A percentile compares a stretch with the other conserved stretches of the same genome.
phyloP scores from a whole-genome alignment of 2,797 vertebrate species.

The Sebastes glaucus region DNA sequence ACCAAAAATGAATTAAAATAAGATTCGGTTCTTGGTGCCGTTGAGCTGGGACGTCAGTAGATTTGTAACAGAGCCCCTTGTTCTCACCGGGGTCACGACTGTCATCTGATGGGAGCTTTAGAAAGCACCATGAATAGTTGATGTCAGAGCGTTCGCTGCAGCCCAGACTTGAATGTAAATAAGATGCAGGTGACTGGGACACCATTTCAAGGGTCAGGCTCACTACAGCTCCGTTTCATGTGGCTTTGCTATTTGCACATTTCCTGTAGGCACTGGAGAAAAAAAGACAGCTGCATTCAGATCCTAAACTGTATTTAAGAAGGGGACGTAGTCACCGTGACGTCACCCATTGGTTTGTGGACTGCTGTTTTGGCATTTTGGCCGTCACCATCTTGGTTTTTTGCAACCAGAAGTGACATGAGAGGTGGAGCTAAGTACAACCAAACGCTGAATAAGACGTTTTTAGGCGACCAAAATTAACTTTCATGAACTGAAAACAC shows the following conservation, averaged over 20 bases:
- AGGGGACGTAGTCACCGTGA: too few relatives aligned
- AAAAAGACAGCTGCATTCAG: background rate
- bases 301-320: background rate
- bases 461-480: too few relatives aligned
- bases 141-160: conserved; percentile 65
- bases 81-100: conserved; percentile 42
- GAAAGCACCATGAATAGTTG: conserved; percentile 77
- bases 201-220: conserved; percentile 67
- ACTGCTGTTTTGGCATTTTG: too few relatives aligned
- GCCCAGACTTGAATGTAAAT: conserved; percentile 72
- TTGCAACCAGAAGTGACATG: too few relatives aligned
- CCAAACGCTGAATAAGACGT: accelerated
- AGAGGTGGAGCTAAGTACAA: too few relatives aligned
- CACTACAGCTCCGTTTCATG: conserved; percentile 50
- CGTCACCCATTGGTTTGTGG: too few relatives aligned
- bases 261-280: background rate
- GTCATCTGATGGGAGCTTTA: conserved; percentile 58
- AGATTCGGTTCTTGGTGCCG: background rate
- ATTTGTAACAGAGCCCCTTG: conserved; percentile 35
- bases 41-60: background rate
- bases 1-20: conserved; percentile 1
- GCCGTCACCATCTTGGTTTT: too few relatives aligned
- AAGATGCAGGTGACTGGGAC: conserved; percentile 66
- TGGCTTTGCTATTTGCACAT: conserved; percentile 16
- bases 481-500: too few relatives aligned